Evolutionary conservation across 2,888 invertebrate species (phyloP), one percentile per base, ranked within the genome.

Genomic region (Odontomyia ornata): DNA sequence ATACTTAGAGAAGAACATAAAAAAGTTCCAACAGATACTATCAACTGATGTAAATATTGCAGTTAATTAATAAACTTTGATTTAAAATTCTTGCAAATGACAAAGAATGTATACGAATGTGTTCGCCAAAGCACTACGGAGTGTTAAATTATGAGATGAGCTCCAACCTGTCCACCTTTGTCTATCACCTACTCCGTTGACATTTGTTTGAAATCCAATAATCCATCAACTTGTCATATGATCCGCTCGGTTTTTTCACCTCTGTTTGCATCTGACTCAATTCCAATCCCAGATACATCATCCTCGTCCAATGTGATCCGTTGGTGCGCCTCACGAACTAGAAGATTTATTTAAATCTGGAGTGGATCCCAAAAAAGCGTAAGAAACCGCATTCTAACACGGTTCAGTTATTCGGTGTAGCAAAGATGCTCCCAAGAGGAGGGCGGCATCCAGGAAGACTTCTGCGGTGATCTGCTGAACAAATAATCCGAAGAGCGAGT

Each of bases 161-260:
- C 23, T 47, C 25, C 4, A 46, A 60, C 60, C 57, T 28, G 75
- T 62, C 64, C 75, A 60, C 36, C 36, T 36, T 36, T 36, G 36
- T 23, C 62, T 75, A 57, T 15, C 36, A n/a, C 75, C 23, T 64
- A 28, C 64, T 64, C 65, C 46, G 47, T 75, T 75, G 75, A 75
- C 75, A 64, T 47, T 75, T 57, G 56, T 36, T 56, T 75, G 60
- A 47, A 27, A 28, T 75, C 64, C 64, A 64, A 75, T 75, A 75
- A 75, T 75, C 75, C 75, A 75, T 75, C 75, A 75, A 75, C 25
- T 47, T 75, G 75, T 64, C 75, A 75, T 64, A 65, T 30, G 65
- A 75, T 75, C 46, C 23, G 36, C 73, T 47, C 30, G 30, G 5
- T 18, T 52, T 60, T 28, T 43, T 27, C 52, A 28, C 52, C 46